Evolutionary conservation across 2,113 vertebrate genomes (phyloP).

Genomic region (Kryptolebias marmoratus): DNA sequence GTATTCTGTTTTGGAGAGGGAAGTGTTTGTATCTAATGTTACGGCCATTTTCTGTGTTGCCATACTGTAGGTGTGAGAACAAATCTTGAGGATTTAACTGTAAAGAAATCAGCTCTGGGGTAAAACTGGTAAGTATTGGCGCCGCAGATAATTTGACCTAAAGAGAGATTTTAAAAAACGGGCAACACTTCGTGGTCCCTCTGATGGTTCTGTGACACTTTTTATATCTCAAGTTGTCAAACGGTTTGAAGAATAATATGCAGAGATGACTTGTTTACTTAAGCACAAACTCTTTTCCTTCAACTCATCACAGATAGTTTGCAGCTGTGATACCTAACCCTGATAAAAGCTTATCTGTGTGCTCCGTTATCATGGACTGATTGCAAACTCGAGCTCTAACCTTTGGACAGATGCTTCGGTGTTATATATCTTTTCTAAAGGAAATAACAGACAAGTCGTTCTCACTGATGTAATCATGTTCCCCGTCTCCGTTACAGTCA

Average conservation of each 20-base stretch:
- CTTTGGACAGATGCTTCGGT: conserved; percentile 44
- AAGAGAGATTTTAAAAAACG: too few relatives aligned
- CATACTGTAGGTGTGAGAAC: too few relatives aligned
- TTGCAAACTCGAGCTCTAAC: conserved; percentile 35
- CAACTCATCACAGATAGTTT: conserved; percentile 5
- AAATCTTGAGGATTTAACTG: too few relatives aligned
- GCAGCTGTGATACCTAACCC: conserved; percentile 5
- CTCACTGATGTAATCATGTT: conserved; percentile 17
- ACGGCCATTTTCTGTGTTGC: too few relatives aligned
- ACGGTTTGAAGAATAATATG: background rate
- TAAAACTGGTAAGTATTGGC: too few relatives aligned
- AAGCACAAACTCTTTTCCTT: conserved; percentile 1
- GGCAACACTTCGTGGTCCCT: too few relatives aligned
- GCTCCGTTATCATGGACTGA: conserved; percentile 45
- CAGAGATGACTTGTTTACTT: background rate
- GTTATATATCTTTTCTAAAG: background rate
- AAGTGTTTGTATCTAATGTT: conserved; percentile 11
- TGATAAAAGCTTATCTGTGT: conserved; percentile 18
- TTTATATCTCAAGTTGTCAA: background rate
- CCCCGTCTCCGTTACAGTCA: background rate
- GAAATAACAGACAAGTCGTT: background rate
- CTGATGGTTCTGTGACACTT: too few relatives aligned
- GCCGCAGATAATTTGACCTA: too few relatives aligned
- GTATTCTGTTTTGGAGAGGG: background rate
- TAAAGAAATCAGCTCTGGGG: too few relatives aligned